Evolutionary conservation across 2,888 invertebrate species (phyloP).

Genomic region (Volucella zonaria): DNA sequence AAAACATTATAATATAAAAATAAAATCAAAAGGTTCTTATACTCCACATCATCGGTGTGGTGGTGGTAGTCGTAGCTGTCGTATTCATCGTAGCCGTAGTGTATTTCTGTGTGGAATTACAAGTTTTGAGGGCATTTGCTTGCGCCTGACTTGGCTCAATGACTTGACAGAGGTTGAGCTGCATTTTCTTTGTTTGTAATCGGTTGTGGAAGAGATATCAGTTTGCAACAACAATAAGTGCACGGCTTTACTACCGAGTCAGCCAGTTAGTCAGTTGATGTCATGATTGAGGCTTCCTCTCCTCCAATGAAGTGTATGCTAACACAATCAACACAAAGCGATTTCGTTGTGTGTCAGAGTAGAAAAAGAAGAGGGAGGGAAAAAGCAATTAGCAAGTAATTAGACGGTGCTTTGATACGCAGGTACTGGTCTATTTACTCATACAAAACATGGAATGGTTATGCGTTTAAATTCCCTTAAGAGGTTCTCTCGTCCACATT

Average conservation of each 20-base stretch:
- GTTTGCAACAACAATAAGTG: slow-evolving; percentile 56
- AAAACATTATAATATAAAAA: slow-evolving; percentile 32
- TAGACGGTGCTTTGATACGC: slow-evolving; percentile 40
- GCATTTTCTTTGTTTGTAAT: slow-evolving; percentile 68
- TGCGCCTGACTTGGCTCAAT: slow-evolving; percentile 38
- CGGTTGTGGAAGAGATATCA: slow-evolving; percentile 58
- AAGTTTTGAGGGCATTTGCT: slow-evolving; percentile 61
- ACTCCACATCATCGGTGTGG: slow-evolving; percentile 10
- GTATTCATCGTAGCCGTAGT: slow-evolving; percentile 29
- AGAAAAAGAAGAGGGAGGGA: not conserved
- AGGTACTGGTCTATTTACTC: slow-evolving; percentile 29
- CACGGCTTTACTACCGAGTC: slow-evolving; percentile 17
- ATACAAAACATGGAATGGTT: not conserved
- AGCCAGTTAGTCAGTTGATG: slow-evolving; percentile 59
- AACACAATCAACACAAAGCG: slow-evolving; percentile 36
- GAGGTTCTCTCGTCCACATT: too few species aligned
- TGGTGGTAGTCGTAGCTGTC: slow-evolving; percentile 3
- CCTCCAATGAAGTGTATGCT: slow-evolving; percentile 35
- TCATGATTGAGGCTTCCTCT: slow-evolving; percentile 64
- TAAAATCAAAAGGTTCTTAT: slow-evolving; percentile 56
- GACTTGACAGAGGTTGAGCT: slow-evolving; percentile 55
- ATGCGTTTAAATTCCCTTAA: too few species aligned
- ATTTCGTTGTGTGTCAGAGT: slow-evolving; percentile 18
- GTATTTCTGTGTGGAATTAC: slow-evolving; percentile 60
- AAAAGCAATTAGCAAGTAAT: slow-evolving; percentile 54